Evolutionary conservation across 2,113 vertebrate genomes (phyloP).

Genomic region (Naja naja): DNA sequence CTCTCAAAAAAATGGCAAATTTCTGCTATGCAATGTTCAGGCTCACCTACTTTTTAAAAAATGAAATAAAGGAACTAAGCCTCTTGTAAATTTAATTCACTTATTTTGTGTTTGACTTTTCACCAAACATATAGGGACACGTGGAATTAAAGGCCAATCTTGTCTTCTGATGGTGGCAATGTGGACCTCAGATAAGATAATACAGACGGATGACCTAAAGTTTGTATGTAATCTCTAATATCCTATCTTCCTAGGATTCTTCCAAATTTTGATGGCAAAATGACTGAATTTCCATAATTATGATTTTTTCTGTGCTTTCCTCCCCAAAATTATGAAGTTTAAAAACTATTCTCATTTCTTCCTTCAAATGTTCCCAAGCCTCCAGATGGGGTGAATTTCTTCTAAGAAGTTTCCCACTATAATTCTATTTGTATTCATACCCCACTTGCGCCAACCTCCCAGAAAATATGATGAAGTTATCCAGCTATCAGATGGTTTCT

Average conservation of each 20-base stretch:
- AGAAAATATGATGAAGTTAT: neutral
- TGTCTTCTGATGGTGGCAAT: neutral
- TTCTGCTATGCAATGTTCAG: neutral
- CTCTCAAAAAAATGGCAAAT: neutral
- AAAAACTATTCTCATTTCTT: neutral
- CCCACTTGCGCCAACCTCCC: rapidly evolving
- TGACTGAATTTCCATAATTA: neutral
- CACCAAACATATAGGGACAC: neutral
- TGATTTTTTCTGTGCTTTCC: neutral
- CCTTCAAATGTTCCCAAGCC: neutral
- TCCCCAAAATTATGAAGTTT: neutral
- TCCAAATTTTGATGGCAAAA: neutral
- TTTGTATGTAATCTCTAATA: neutral
- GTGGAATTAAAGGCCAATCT: neutral
- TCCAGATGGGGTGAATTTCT: neutral
- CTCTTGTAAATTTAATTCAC: neutral
- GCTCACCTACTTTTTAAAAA: neutral
- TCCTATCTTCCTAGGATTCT: neutral
- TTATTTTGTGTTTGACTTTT: neutral
- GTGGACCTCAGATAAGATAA: neutral
- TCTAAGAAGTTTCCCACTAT: neutral
- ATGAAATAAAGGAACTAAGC: neutral
- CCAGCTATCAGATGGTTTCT: neutral
- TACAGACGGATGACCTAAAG: neutral
- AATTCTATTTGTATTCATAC: neutral